Evolutionary conservation across 2,797 vertebrate species (phyloP).

Genomic region (Scarus forsteni): DNA sequence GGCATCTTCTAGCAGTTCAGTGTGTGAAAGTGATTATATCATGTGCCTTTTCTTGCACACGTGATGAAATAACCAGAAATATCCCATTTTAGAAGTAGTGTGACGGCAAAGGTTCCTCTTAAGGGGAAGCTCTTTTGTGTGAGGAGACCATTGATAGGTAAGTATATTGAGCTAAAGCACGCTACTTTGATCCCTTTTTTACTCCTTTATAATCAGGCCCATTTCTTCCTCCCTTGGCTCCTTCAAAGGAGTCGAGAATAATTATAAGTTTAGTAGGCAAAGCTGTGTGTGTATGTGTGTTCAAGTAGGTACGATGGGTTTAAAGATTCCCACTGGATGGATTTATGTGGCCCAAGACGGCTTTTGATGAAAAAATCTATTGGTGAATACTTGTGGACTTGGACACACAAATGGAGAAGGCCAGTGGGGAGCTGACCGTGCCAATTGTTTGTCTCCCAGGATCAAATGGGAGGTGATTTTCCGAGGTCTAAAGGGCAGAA

Average conservation of each 20-base stretch:
- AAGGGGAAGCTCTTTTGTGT: constrained; percentile 35
- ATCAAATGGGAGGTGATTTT: constrained; percentile 66
- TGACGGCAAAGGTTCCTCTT: constrained; percentile 33
- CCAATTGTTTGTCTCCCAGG: constrained; percentile 61
- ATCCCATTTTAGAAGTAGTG: constrained; percentile 23
- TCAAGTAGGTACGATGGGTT: constrained; percentile 24
- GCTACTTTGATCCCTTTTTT: constrained; percentile 39
- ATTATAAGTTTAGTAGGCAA: constrained; percentile 31
- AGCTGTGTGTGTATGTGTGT: constrained; percentile 1
- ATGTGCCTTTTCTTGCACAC: constrained; percentile 2
- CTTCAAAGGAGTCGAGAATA: constrained; percentile 41
- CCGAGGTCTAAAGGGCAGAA: constrained; percentile 50
- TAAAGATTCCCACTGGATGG: constrained; percentile 24
- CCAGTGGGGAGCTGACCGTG: constrained; percentile 19
- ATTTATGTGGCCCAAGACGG: constrained; percentile 12
- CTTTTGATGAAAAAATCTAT: constrained; percentile 43
- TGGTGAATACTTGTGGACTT: constrained; percentile 14
- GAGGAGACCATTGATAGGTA: constrained; percentile 26
- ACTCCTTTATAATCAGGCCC: constrained; percentile 40
- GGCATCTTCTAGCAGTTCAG: background rate
- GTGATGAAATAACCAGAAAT: constrained; percentile 19
- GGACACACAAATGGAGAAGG: constrained; percentile 8
- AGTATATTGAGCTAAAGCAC: constrained; percentile 36
- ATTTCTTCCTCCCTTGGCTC: constrained; percentile 31
- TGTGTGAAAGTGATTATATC: background rate